phyloP scores from a whole-genome alignment of 2,113 vertebrate genomes.

The Centropus bengalensis region DNA sequence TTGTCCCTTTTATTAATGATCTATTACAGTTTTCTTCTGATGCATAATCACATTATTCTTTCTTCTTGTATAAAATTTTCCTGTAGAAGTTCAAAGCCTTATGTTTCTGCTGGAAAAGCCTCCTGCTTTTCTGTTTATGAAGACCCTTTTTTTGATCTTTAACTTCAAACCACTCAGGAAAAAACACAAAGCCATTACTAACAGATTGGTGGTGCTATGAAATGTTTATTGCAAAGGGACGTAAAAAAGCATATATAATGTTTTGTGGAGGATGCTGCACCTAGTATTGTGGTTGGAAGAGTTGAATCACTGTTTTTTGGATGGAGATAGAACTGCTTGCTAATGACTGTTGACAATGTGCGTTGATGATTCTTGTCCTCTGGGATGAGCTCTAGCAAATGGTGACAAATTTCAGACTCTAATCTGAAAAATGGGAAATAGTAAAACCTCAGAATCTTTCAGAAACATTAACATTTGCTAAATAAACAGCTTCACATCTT shows the following conservation, averaged over 20 bases:
- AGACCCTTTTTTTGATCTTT: not conserved
- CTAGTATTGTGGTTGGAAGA: not conserved
- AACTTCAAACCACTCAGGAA: not conserved
- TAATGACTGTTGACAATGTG: not conserved
- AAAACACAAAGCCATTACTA: not conserved
- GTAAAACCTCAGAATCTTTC: not conserved
- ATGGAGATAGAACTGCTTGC: not conserved
- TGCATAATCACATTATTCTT: not conserved
- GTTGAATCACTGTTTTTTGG: not conserved
- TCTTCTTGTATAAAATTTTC: not conserved
- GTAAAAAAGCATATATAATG: not conserved
- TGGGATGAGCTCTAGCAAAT: not conserved
- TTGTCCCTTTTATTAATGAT: not conserved
- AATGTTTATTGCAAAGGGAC: not conserved
- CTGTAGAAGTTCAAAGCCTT: not conserved
- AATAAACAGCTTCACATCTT: constrained; percentile 15
- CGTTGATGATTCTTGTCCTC: not conserved
- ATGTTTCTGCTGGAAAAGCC: not conserved
- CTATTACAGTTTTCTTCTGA: constrained; percentile 15
- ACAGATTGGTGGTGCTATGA: not conserved
- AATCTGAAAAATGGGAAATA: not conserved
- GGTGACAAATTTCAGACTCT: constrained; percentile 8
- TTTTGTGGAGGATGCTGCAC: not conserved
- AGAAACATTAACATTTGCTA: constrained; percentile 37
- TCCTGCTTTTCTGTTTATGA: not conserved